These are phyloP conservation scores for Silurus lanzhouensis DNA, from an alignment of 2,797 vertebrate genomes.

Conservation along the genomic window DNA sequence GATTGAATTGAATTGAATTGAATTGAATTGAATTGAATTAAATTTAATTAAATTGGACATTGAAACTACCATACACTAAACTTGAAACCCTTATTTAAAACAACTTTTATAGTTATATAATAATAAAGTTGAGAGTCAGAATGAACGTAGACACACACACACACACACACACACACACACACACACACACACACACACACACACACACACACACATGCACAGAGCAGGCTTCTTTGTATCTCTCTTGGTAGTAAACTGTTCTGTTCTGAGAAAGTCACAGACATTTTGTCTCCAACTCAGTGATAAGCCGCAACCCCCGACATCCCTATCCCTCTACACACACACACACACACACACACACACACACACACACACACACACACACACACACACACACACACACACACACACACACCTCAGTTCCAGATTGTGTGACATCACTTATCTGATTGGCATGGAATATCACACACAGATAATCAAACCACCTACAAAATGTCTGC, in stretches of 20 bases:
- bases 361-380: not conserved
- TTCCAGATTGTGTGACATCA: not conserved
- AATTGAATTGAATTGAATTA: too few relatives aligned
- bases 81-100: too few relatives aligned
- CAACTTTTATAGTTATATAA: not conserved
- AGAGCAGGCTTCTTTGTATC: not conserved
- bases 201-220: not conserved
- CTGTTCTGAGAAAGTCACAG: not conserved
- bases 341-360: not conserved
- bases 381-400: not conserved
- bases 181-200: not conserved
- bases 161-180: not conserved
- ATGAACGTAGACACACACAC: not conserved
- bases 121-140: not conserved
- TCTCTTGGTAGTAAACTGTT: not conserved
- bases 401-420: not conserved
- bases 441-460: slow-evolving; percentile 12
- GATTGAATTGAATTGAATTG: too few relatives aligned
- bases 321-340: not conserved
- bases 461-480: not conserved
- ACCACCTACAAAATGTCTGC: not conserved
- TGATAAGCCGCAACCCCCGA: not conserved
- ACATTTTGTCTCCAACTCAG: not conserved
- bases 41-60: too few relatives aligned
- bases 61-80: too few relatives aligned